Evolutionary conservation across 1,140 invertebrate species (phyloP), one percentile per base, ranked within the genome.

Genomic region (Neodiprion fabricii): DNA sequence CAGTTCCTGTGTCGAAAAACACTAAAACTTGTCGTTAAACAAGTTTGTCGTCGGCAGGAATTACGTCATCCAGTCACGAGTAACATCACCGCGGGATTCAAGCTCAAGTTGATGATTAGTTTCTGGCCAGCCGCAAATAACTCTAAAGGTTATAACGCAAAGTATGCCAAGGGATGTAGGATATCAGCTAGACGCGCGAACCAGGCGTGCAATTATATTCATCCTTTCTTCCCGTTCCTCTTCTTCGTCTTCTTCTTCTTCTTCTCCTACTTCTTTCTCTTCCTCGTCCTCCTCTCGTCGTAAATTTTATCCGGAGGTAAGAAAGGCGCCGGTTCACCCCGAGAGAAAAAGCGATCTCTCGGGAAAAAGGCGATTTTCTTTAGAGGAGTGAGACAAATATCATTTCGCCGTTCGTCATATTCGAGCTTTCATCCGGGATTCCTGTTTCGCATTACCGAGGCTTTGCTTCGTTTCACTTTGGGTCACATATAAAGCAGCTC

Each of bases 191-290:
- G 73, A 61, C 78, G 47, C 76, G 78, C 74, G 76, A 70, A 73
- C 72, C 81, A 82, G 80, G 79, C 80, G 81, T 73, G 76, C 77
- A 78, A 83, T 84, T 83, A 83, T 80, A 83, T 80, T 84, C 81
- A 84, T 81, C 76, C 72, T 77, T 80, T 79, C 76, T 82, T 82
- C 28, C 28, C 28, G 28, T 40, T 40, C 28, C 28, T 40, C 28
- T 40, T 40, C 28, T 40, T 40, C 28, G 1, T 28, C 28, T 40
- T 40, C 28, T 40, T 40, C 28, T 40, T 40, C 1, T 40, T 40
- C 28, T 40, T 40, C 28, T 40, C 5, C 28, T 40, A 40, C 28
- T 40, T 40, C 5, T 40, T 40, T 5, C 28, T 40, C 28, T 40
- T 40, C 28, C 5, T 40, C 28, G 28, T 40, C 78, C 79, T 81